A percentile compares a stretch with the other conserved stretches of the same genome.
phyloP scores from a whole-genome alignment of 1,140 invertebrate species.

The Diorhabda sublineata region DNA sequence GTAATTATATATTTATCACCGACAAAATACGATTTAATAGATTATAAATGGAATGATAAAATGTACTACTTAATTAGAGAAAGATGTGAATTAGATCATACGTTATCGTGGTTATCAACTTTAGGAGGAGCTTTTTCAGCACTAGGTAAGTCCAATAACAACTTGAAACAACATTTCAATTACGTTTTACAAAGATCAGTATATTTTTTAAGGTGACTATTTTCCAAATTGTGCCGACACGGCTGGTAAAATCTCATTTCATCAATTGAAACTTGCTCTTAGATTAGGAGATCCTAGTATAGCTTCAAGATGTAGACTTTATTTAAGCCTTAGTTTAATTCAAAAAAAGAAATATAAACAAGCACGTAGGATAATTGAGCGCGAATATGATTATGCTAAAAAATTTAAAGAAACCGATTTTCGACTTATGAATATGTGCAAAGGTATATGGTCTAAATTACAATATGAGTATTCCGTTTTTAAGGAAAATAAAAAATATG shows the following conservation, averaged over 20 bases:
- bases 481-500: slow-evolving; percentile 14
- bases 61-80: slow-evolving; percentile 52
- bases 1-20: slow-evolving; percentile 47
- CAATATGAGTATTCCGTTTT: slow-evolving; percentile 53
- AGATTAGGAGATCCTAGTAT: slow-evolving; percentile 75
- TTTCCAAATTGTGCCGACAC: slow-evolving; percentile 73
- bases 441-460: slow-evolving; percentile 77
- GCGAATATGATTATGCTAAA: slow-evolving; percentile 59
- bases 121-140: slow-evolving; percentile 92
- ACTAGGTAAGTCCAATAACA: slow-evolving; percentile 50
- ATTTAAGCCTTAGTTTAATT: slow-evolving; percentile 80
- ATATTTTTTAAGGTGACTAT: slow-evolving; percentile 59
- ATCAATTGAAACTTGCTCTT: slow-evolving; percentile 76
- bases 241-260: slow-evolving; percentile 80
- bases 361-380: slow-evolving; percentile 63
- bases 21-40: slow-evolving; percentile 59
- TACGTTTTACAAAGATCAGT: background rate
- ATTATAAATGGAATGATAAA: slow-evolving; percentile 55
- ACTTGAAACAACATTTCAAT: background rate
- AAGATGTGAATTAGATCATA: slow-evolving; percentile 72
- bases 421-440: slow-evolving; percentile 72
- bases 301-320: slow-evolving; percentile 76
- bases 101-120: slow-evolving; percentile 93
- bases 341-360: slow-evolving; percentile 67
- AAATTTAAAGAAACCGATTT: slow-evolving; percentile 50